phyloP scores from a whole-genome alignment of 2,113 vertebrate genomes.

The Pycnonotus jocosus region DNA sequence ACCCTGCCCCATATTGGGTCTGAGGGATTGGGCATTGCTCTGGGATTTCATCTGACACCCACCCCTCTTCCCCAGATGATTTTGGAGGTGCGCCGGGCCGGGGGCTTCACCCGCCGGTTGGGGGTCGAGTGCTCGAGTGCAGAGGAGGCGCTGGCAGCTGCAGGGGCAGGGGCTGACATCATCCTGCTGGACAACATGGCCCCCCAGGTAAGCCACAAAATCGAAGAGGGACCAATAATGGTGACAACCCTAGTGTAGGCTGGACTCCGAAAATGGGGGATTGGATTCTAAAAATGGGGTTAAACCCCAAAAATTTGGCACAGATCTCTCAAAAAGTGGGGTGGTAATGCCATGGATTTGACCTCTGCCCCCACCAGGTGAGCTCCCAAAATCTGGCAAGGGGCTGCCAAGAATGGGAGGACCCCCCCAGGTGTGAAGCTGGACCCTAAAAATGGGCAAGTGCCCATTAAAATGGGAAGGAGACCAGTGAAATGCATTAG shows the following conservation, averaged over 20 bases:
- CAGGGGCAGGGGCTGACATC: background rate
- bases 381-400: background rate
- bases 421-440: background rate
- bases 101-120: background rate
- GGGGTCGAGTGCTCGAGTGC: background rate
- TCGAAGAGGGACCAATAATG: background rate
- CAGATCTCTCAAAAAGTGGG: background rate
- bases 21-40: too few relatives aligned
- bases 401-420: background rate
- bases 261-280: background rate
- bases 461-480: background rate
- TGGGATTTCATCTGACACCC: too few relatives aligned
- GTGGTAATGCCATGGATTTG: background rate
- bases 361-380: background rate
- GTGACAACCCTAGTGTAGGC: too few relatives aligned
- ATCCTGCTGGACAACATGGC: background rate
- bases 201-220: background rate
- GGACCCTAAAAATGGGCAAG: background rate
- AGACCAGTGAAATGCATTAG: background rate
- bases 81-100: background rate
- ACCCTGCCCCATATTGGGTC: too few relatives aligned
- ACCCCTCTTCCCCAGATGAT: background rate
- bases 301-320: background rate
- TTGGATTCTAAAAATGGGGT: background rate
- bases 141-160: background rate